Base-by-base conservation (phyloP, 2,113 vertebrate genomes). In the Vombatus ursinus region DNA sequence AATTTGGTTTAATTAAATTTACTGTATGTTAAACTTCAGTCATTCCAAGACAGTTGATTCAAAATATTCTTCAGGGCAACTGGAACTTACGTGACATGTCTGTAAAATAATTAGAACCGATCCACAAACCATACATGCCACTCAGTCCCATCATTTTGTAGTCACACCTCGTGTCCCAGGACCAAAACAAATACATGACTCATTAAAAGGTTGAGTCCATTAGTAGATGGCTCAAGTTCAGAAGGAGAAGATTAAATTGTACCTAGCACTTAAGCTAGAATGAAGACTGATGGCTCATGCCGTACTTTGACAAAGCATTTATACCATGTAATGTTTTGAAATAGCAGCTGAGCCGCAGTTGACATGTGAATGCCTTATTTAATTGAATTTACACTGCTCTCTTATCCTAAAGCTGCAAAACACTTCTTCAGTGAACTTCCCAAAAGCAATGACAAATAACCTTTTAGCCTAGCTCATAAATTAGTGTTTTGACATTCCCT, bases 161-260 rank as follows among this genome's bases (percentile, higher is more conserved):
- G 93, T 94, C 89, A 96, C 3, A 91, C 37, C 7, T 44, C 48
- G 92, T 95, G 47, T 51, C 95, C 84, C 92, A 91, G 91, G 16
- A 37, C 52, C 90, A 96, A 96, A 94, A 93, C 94, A 94, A 77
- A 93, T 47, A 3, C 90, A 92, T 91, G 91, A 90, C 47, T 94
- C 61, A 4, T 96, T 96, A 52, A 93, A 96, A 91, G 94, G 53
- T 4, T 28, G 90, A 90, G 23, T 77, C 90, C 93, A 68, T 97
- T 97, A 96, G 91, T 94, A 96, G 95, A 95, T 96, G 16, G 16
- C 49, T 94, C 68, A 92, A 90, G 91, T 90, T 97, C 96, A 91
- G 89, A 95, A 95, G 61, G 95, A 93, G 89, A 92, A 96, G 93
- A 95, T 96, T 97, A 96, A 92, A 95, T 95, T 94, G 28, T 96